Evolutionary conservation across 2,113 vertebrate genomes (phyloP).

Genomic region (Gopherus flavomarginatus): DNA sequence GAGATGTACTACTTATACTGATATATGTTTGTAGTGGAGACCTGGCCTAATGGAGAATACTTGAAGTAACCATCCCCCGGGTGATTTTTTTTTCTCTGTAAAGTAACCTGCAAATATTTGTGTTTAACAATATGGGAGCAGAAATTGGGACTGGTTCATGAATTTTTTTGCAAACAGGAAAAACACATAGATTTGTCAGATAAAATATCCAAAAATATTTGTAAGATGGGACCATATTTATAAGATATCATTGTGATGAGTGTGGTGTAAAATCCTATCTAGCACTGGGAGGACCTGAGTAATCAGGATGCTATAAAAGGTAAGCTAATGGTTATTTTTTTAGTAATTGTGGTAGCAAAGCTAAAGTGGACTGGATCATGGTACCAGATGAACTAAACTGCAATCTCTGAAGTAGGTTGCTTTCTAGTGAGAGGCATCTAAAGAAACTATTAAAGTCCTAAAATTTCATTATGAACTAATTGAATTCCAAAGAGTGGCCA

Average conservation of each 20-base stretch:
- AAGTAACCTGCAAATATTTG: not conserved
- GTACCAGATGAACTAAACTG: not conserved
- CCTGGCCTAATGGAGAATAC: not conserved
- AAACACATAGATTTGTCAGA: not conserved
- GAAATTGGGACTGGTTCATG: not conserved
- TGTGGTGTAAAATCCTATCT: accelerated
- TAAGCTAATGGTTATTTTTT: not conserved
- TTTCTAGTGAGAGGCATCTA: not conserved
- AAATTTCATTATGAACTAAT: not conserved
- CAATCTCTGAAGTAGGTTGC: not conserved
- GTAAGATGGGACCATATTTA: not conserved
- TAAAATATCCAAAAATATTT: not conserved
- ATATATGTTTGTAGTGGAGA: not conserved
- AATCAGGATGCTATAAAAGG: not conserved
- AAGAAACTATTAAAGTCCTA: not conserved
- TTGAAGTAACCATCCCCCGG: not conserved
- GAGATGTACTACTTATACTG: too few relatives aligned
- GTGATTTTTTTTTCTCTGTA: not conserved
- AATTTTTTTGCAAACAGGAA: not conserved
- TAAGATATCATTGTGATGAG: not conserved
- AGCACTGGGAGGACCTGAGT: not conserved
- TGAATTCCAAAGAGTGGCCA: not conserved
- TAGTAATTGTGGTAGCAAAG: not conserved
- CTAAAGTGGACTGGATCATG: not conserved
- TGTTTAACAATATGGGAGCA: not conserved